Base-by-base conservation (phyloP, 2,888 invertebrate species). In the Salticus scenicus region DNA sequence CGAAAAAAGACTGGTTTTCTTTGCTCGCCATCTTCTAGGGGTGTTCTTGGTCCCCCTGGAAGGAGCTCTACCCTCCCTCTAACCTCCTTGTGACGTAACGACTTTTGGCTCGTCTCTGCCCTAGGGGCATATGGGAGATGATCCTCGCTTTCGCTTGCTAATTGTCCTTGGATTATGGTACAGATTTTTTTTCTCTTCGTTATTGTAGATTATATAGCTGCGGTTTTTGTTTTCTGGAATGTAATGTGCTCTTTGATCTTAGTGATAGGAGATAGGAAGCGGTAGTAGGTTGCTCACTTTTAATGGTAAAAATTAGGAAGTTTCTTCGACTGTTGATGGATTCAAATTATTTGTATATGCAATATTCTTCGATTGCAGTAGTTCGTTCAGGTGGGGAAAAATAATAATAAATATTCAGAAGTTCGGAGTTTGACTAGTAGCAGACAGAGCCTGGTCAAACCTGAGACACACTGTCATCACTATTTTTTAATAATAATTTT, bases 1-100 rank as follows among this genome's bases (percentile, higher is more conserved):
- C 20, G 73, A 51, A 64, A 72, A 70, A 75, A 66, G 41, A 84
- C 77, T 77, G 83, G 76, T 84, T 81, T 71, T 76, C 76, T 76
- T 64, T 37, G 67, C 71, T 37, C 28, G 33, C 37, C 37, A 57
- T 72, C 51, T 47, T 64, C 30, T 66, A 64, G 77, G 77, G 51
- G 66, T 41, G 77, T 47, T 37, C 4, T 4, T 41, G 77, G 64
- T 37, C 4, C 7, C 72, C 72, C 67, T 42, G 57, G 20, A 30
- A 28, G 27, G 73, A 12, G 33, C 42, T 24, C 73, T 24, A 4
- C n/a, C 63, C 75, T 64, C 71, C 75, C 41, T 33, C 17, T 20
- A 0, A 20, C 41, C 42, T 30, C 33, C 37, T 24, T 27, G 74
- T 81, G 81, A 81, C 81, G 81, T 81, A 74, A 74, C 81, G 69